Percentiles rank a stretch among this genome's conserved stretches.
These are phyloP conservation scores for Drosophila nigricruria DNA, from an alignment of 2,888 invertebrate species.

Conservation along the genomic window DNA sequence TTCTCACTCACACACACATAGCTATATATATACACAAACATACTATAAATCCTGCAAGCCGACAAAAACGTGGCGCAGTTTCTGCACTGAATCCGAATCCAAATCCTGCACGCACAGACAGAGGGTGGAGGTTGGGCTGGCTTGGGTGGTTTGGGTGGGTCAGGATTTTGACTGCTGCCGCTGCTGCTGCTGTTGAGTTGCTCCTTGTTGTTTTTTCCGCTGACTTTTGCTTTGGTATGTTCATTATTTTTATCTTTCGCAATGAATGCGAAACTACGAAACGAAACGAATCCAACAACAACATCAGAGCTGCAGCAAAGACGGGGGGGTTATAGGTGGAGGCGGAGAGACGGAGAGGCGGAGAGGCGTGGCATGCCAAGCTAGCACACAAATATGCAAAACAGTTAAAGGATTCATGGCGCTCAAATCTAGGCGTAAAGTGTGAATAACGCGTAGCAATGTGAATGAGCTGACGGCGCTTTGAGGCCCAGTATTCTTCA, in stretches of 20 bases:
- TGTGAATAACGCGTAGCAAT: slow-evolving; percentile 74
- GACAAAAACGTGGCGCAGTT: slow-evolving; percentile 72
- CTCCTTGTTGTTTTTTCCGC: slow-evolving; percentile 60
- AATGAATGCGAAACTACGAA: slow-evolving; percentile 74
- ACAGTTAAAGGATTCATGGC: slow-evolving; percentile 77
- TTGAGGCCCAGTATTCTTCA: slow-evolving; percentile 39
- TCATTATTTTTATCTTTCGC: slow-evolving; percentile 83
- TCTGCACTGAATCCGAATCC: slow-evolving; percentile 59
- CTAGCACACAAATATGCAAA: slow-evolving; percentile 76
- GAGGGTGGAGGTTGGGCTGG: not conserved
- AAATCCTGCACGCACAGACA: slow-evolving; percentile 63
- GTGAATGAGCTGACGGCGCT: slow-evolving; percentile 74
- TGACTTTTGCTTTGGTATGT: slow-evolving; percentile 81
- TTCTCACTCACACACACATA: slow-evolving; percentile 42
- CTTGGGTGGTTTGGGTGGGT: slow-evolving; percentile 1
- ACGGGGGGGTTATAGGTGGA: not conserved
- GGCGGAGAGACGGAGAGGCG: slow-evolving; percentile 6
- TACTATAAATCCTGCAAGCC: slow-evolving; percentile 58
- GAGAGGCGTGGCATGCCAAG: slow-evolving; percentile 16
- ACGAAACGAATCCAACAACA: slow-evolving; percentile 58
- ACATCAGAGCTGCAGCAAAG: slow-evolving; percentile 41
- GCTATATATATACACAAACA: slow-evolving; percentile 33
- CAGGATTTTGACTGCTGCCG: slow-evolving; percentile 44
- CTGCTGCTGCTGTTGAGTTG: slow-evolving; percentile 53
- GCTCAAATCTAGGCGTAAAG: slow-evolving; percentile 81